Conservation (phyloP, 1,140 invertebrate genomes). For the Chrysopa pallens region DNA sequence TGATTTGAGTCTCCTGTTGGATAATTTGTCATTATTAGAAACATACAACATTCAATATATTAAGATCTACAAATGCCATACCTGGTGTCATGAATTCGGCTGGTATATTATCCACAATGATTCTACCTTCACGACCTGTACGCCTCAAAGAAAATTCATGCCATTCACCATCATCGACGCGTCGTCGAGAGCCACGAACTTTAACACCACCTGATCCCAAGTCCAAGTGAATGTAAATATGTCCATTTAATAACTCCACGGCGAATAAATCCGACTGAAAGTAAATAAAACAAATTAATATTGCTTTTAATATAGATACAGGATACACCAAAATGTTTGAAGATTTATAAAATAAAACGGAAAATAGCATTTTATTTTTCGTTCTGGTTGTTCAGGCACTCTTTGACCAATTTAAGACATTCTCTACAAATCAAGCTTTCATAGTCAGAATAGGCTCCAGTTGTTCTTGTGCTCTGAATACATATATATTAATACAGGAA, state of each 20-base stretch:
- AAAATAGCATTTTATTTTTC: no score
- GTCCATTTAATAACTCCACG: conserved; percentile 82
- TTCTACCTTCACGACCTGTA: conserved; percentile 60
- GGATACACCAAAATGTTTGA: no score
- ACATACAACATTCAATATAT: not conserved
- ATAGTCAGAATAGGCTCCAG: no score
- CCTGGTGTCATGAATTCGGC: conserved; percentile 82
- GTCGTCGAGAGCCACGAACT: conserved; percentile 58
- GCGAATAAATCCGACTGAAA: conserved; percentile 76
- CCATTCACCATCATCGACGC: conserved; percentile 81
- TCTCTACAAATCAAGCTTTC: no score
- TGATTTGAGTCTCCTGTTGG: conserved; percentile 62
- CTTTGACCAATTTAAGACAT: no score
- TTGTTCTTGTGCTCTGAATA: no score
- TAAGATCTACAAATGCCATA: conserved; percentile 18
- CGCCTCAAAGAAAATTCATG: conserved; percentile 72
- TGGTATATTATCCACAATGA: conserved; percentile 76
- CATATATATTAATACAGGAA: no score
- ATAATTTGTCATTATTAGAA: conserved; percentile 3
- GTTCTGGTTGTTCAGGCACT: no score
- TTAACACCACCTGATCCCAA: conserved; percentile 79
- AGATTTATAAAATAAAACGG: no score
- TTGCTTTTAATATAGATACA: no score
- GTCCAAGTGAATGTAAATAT: conserved; percentile 81
- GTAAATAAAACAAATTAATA: no score